Evolutionary conservation across 2,113 vertebrate genomes (phyloP).

Genomic region (Alethe castanea): DNA sequence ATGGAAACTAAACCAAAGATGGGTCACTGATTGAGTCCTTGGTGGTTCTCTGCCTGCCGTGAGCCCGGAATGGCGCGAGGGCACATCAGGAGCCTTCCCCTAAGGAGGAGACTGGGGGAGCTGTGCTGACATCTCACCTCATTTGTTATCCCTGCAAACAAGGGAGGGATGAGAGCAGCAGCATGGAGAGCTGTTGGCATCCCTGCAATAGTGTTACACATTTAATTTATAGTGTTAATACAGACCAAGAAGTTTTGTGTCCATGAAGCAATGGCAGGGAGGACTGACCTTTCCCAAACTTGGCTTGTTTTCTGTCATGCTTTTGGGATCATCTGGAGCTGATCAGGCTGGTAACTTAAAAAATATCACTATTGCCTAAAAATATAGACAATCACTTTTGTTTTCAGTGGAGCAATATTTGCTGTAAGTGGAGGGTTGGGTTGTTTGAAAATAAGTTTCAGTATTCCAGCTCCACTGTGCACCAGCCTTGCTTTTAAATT

Average conservation of each 20-base stretch:
- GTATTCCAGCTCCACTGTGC: neutral
- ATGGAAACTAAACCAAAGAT: neutral
- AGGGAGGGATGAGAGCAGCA: neutral
- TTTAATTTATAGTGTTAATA: neutral
- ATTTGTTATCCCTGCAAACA: neutral
- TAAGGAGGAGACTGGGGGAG: neutral
- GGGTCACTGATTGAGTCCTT: neutral
- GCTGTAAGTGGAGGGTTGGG: slow-evolving; percentile 18
- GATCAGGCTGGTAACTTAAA: neutral
- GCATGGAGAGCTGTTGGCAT: neutral
- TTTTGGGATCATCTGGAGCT: slow-evolving; percentile 48
- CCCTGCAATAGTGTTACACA: neutral
- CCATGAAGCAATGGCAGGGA: accelerated
- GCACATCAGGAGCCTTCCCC: neutral
- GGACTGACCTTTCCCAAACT: slow-evolving; percentile 2
- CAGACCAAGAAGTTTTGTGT: neutral
- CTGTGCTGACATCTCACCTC: slow-evolving; percentile 18
- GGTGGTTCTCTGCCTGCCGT: neutral
- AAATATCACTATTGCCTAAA: neutral
- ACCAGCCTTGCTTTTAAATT: slow-evolving; percentile 20
- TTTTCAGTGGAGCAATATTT: neutral
- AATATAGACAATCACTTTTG: neutral
- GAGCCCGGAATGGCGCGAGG: neutral
- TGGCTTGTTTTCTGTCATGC: neutral
- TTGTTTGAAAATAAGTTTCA: neutral